These are phyloP conservation scores for Papilio helenus DNA, from an alignment of 1,140 invertebrate genomes.

Conservation along the genomic window DNA sequence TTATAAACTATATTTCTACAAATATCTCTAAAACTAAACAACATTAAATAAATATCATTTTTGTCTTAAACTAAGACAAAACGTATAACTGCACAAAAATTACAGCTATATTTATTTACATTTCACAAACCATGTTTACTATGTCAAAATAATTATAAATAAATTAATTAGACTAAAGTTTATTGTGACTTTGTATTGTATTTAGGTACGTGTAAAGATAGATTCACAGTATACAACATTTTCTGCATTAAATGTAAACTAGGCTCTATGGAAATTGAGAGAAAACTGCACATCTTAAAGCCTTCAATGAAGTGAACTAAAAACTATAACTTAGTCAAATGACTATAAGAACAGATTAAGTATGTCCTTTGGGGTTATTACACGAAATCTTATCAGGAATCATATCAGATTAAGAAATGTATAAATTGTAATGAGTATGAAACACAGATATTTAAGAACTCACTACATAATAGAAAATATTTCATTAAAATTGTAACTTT, in stretches of 20 bases:
- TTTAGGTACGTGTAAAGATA: background rate
- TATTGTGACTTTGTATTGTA: background rate
- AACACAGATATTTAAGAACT: background rate
- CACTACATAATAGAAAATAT: background rate
- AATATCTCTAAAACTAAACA: slow-evolving; percentile 16
- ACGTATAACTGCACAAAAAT: slow-evolving; percentile 2
- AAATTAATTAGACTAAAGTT: background rate
- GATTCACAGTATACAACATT: too few relatives aligned
- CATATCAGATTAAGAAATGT: background rate
- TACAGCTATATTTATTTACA: slow-evolving; percentile 1
- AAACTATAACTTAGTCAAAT: background rate
- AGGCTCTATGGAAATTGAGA: background rate
- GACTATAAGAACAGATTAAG: too few relatives aligned
- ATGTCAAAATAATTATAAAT: background rate
- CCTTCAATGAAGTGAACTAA: background rate
- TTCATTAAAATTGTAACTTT: background rate
- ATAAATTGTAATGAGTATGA: background rate
- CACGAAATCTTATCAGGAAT: background rate
- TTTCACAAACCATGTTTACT: slow-evolving; percentile 8
- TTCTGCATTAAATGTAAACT: background rate
- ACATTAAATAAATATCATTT: slow-evolving; percentile 22
- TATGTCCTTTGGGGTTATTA: background rate
- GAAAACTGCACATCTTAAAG: slow-evolving; percentile 1
- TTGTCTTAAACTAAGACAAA: background rate
- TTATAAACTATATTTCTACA: background rate